phyloP scores from a whole-genome alignment of 2,888 invertebrate genomes.

The Macrosoma leucophasiata region DNA sequence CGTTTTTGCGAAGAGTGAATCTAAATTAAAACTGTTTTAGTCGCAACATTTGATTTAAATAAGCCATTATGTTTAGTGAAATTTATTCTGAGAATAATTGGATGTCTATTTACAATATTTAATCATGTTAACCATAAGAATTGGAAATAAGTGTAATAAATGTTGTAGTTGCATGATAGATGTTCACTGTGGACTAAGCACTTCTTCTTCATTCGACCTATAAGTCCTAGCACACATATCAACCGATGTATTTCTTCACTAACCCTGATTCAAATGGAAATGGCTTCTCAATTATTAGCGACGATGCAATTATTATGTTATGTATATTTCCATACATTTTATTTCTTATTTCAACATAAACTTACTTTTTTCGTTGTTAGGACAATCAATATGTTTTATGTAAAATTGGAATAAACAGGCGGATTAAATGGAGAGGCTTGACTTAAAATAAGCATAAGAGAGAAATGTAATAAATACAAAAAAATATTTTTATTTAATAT shows the following conservation, averaged over 20 bases:
- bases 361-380: no score
- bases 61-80: not conserved
- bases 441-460: slow-evolving; percentile 30
- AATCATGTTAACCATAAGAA: slow-evolving; percentile 30
- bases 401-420: slow-evolving; percentile 30
- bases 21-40: no score
- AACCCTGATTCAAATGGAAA: slow-evolving; percentile 23
- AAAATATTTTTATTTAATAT: slow-evolving; percentile 47
- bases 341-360: no score
- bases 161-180: slow-evolving; percentile 58
- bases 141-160: slow-evolving; percentile 45
- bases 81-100: not conserved
- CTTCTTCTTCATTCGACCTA: slow-evolving; percentile 32
- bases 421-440: slow-evolving; percentile 27
- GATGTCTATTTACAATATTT: slow-evolving; percentile 8
- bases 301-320: not conserved
- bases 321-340: not conserved
- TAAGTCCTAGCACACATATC: slow-evolving; percentile 22
- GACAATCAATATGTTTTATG: no score
- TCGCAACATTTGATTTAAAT: not conserved
- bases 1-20: not conserved
- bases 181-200: slow-evolving; percentile 44
- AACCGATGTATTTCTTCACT: slow-evolving; percentile 13
- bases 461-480: slow-evolving; percentile 27
- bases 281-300: slow-evolving; percentile 4